Percentiles rank a stretch among this genome's conserved stretches.
These are phyloP conservation scores for Paramormyrops hopkinsi DNA, from an alignment of 2,797 vertebrate genomes.

Conservation along the genomic window DNA sequence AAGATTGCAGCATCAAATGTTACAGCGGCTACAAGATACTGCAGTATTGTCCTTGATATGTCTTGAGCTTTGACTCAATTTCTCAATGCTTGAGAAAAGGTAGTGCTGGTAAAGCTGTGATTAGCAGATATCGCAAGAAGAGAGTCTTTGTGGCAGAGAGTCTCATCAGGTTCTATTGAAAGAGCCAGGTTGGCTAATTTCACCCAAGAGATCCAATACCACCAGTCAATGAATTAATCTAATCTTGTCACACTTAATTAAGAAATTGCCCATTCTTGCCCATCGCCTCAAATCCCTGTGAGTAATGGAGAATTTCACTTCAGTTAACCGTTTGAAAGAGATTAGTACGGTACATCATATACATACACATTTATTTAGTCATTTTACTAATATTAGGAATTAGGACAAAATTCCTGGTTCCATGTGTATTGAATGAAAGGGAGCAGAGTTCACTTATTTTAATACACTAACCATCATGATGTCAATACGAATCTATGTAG, in stretches of 20 bases:
- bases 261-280: slow-evolving; percentile 44
- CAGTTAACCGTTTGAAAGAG: background rate
- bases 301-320: slow-evolving; percentile 2
- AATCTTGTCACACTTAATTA: slow-evolving; percentile 56
- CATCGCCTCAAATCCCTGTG: background rate
- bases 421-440: background rate
- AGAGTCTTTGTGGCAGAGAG: background rate
- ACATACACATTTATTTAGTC: background rate
- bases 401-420: background rate
- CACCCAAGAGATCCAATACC: slow-evolving; percentile 49
- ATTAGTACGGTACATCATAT: background rate
- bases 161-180: slow-evolving; percentile 40
- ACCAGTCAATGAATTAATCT: slow-evolving; percentile 58
- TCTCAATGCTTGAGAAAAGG: background rate
- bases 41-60: background rate
- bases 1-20: background rate
- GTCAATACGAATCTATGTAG: background rate
- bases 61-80: background rate
- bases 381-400: background rate
- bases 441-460: background rate
- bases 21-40: background rate
- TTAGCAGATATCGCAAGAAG: background rate
- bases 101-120: background rate
- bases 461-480: background rate
- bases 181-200: slow-evolving; percentile 51